Evolutionary conservation across 2,113 vertebrate genomes (phyloP).

Genomic region (Periophthalmodon schlosseri): DNA sequence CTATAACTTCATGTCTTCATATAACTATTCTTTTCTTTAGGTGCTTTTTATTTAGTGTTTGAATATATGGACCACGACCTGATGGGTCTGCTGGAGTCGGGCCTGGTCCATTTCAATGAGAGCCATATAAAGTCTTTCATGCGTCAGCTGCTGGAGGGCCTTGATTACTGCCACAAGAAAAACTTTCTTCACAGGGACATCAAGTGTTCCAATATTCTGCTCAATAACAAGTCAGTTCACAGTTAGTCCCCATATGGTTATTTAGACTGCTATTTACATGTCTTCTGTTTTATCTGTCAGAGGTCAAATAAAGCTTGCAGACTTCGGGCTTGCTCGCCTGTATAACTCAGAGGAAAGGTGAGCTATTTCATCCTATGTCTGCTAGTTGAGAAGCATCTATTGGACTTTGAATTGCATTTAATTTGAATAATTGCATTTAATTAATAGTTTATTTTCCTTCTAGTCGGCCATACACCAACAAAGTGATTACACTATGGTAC

Average conservation of each 20-base stretch:
- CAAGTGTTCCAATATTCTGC: slow-evolving; percentile 96
- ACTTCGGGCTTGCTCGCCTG: slow-evolving; percentile 95
- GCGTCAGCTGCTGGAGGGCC: slow-evolving; percentile 96
- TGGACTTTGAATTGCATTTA: background rate
- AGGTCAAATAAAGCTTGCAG: slow-evolving; percentile 95
- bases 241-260: background rate
- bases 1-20: too few relatives aligned
- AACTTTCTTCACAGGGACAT: slow-evolving; percentile 98
- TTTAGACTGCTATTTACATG: background rate
- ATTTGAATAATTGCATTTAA: background rate
- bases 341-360: slow-evolving; percentile 99
- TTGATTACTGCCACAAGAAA: slow-evolving; percentile 99
- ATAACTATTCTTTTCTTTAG: slow-evolving; percentile 49
- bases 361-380: background rate
- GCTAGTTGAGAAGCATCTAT: background rate
- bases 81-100: slow-evolving; percentile 97
- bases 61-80: slow-evolving; percentile 99
- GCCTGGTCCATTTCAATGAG: slow-evolving; percentile 96
- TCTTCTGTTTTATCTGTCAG: slow-evolving; percentile 66
- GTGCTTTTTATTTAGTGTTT: slow-evolving; percentile 98
- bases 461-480: slow-evolving; percentile 99
- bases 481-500: slow-evolving; percentile 99
- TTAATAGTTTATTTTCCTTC: background rate
- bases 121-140: slow-evolving; percentile 98
- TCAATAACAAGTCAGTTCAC: slow-evolving; percentile 90